Evolutionary conservation across 2,888 invertebrate species (phyloP), one percentile per base, ranked within the genome.

Genomic region (Heteromyza rotundicornis): DNA sequence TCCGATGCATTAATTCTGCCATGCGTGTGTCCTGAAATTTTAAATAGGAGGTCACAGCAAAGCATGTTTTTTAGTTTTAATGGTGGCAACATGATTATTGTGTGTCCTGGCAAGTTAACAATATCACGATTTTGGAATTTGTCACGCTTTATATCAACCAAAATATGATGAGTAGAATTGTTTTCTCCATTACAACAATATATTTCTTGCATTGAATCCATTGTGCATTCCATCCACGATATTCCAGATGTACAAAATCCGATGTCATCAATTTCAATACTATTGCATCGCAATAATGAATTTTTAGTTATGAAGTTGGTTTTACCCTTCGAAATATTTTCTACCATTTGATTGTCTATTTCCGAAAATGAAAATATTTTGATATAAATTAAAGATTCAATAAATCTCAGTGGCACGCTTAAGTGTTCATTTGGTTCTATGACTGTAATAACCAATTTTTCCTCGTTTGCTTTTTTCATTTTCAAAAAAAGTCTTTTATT

Each of bases 1-100:
- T 82, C 77, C 1, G 86, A 85, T 0, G 86, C 82, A 62, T 78
- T 75, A 12, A 86, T 84, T 68, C 86, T 79, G 1, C 86, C 86
- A 23, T 75, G 81, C n/a, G 68, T 70, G 20, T 71, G 69, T 1
- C 80, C 82, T 14, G 84, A 83, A 40, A 86, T 83, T 74, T 87
- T 87, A 75, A 87, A 92, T 59, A 87, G 85, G 63, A 94, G 79
- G 82, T 94, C 94, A 68, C 91, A 87, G 0, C 98, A 98, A 57
- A 98, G 86, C 64, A 98, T 86, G 86, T 98, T 98, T 67, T 90
- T 89, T 2, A 98, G 80, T 16, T 91, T 87, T 17, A 98, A 85
- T 0, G 95, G 94, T 23, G 97, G 92, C 69, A 94, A 85, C 51
- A 99, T 84, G 2, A 90, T 89, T 64, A 98, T 89, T 16, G 91